Base-by-base conservation (phyloP, 2,888 invertebrate genomes). In the Drosophila neotestacea region DNA sequence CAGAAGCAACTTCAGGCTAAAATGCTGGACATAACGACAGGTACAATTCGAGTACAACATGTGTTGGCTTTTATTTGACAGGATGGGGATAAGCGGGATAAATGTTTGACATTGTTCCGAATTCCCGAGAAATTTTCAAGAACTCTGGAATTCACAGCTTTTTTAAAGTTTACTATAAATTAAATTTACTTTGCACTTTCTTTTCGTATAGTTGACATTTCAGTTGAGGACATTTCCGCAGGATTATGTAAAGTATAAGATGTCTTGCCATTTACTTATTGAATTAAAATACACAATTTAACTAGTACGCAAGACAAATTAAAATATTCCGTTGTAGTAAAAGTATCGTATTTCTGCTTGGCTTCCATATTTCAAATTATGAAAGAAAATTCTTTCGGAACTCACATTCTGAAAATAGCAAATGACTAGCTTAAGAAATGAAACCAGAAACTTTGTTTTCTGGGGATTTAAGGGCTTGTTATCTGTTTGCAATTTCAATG, bases 21-120 rank as follows among this genome's bases (percentile, higher is more conserved):
- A 72, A 4, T 42, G 39, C 38, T 16, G 63, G 39, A 41, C 51
- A 41, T n/a, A 51, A 34, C 11, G 54, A 55, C 22, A 59, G 5
- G 22, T 30, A 32, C 22, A 16, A 16, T 28, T 30, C 44, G n/a
- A 27, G 27, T 7, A 22, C 46, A 32, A 52, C 62, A 60, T 65
- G 65, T 71, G 76, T 73, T 88, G 85, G 62, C 81, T 77, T 80
- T 77, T 76, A 80, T 88, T 64, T 62, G 50, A 67, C 62, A 60
- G 46, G 50, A 48, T 27, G 34, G 56, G 54, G 28, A 67, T 42
- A 47, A 42, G 48, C 61, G 56, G 54, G 28, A 67, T 42, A 47
- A 42, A 51, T 64, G 60, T 41, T 73, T 62, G 55, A 59, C 58
- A 51, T 73, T 75, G 56, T 34, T 36, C 13, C 27, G 7, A 34